phyloP scores from a whole-genome alignment of 2,888 invertebrate species.

The Liodrosophila aerea region DNA sequence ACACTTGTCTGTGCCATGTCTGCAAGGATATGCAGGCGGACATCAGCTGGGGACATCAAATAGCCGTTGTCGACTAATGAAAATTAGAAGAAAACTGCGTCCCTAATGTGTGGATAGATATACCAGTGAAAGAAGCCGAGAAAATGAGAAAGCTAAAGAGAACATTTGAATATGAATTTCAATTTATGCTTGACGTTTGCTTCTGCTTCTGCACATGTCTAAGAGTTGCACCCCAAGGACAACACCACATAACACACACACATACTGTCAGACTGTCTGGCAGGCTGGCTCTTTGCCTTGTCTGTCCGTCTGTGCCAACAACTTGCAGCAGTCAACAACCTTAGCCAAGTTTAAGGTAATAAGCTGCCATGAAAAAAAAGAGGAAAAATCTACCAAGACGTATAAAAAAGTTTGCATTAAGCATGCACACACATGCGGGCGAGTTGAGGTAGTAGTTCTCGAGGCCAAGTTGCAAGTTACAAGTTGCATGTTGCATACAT shows the following conservation, averaged over 20 bases:
- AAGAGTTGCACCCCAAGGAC: slow-evolving; percentile 62
- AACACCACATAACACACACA: slow-evolving; percentile 15
- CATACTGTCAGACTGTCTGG: slow-evolving; percentile 41
- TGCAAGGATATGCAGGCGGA: slow-evolving; percentile 26
- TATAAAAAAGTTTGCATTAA: slow-evolving; percentile 58
- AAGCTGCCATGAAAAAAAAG: slow-evolving; percentile 42
- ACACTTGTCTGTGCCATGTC: slow-evolving; percentile 45
- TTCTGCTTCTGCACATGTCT: slow-evolving; percentile 58
- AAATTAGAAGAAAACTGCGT: slow-evolving; percentile 60
- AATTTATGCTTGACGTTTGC: slow-evolving; percentile 52
- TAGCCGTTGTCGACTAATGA: slow-evolving; percentile 63
- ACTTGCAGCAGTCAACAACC: slow-evolving; percentile 66
- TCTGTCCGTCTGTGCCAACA: slow-evolving; percentile 17
- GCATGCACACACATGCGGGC: slow-evolving; percentile 42
- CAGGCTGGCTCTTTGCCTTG: not conserved
- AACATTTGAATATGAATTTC: slow-evolving; percentile 71
- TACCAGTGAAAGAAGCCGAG: slow-evolving; percentile 5
- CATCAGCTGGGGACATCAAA: slow-evolving; percentile 53
- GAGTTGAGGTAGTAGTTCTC: slow-evolving; percentile 18
- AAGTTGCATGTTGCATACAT: slow-evolving; percentile 7
- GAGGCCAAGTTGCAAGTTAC: slow-evolving; percentile 45
- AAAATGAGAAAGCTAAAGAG: not conserved
- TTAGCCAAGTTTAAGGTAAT: slow-evolving; percentile 73
- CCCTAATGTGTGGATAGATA: slow-evolving; percentile 53
- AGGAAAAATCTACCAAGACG: slow-evolving; percentile 49